These are phyloP conservation scores for Dermochelys coriacea DNA, from an alignment of 2,797 vertebrate genomes.

Conservation along the genomic window DNA sequence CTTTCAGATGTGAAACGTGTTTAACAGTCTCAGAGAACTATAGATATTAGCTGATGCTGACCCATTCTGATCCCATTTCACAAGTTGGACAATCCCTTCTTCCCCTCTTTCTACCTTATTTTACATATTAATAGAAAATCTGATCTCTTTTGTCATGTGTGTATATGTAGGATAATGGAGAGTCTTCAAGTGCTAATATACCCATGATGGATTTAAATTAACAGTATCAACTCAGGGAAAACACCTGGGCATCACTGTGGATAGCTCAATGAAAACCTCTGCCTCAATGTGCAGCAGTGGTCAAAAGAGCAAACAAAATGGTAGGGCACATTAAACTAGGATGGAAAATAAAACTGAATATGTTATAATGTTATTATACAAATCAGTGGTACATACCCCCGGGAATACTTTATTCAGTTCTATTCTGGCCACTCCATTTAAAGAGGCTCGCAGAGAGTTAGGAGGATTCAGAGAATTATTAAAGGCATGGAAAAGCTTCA, in stretches of 20 bases:
- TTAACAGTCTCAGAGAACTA: neutral
- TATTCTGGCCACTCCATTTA: neutral
- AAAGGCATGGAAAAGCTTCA: neutral
- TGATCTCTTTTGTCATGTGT: neutral
- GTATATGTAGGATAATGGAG: neutral
- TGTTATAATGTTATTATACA: neutral
- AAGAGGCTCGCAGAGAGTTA: neutral
- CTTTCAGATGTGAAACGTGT: too few species aligned
- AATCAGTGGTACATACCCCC: neutral
- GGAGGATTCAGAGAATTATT: neutral
- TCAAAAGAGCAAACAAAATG: neutral
- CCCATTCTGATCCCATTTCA: neutral
- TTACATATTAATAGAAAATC: neutral
- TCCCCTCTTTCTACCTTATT: neutral
- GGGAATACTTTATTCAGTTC: neutral
- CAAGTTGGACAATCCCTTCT: neutral
- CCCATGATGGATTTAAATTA: neutral
- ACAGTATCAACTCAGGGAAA: neutral
- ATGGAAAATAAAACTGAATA: neutral
- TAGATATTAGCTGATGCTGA: neutral
- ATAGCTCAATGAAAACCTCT: neutral
- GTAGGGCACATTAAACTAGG: neutral
- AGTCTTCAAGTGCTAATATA: neutral
- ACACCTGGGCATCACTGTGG: neutral
- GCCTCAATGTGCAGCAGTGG: neutral